Conservation (phyloP, 2,113 vertebrate genomes). For the Brevimyrus niger region DNA sequence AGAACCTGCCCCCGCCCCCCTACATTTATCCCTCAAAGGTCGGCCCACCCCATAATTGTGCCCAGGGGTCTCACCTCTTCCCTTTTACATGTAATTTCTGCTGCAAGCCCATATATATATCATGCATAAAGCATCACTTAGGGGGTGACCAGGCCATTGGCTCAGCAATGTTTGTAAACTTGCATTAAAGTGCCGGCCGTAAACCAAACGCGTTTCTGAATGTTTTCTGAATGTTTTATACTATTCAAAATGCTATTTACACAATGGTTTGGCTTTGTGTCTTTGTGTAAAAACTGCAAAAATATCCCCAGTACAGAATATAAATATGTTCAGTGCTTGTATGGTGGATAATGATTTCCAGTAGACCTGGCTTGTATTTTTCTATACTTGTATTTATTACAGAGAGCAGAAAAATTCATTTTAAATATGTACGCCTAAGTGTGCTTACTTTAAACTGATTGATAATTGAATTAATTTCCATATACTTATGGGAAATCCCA, state of each 20-base stretch:
- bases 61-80: neutral
- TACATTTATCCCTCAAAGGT: neutral
- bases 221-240: neutral
- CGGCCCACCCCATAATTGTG: neutral
- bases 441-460: neutral
- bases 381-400: neutral
- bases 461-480: neutral
- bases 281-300: neutral
- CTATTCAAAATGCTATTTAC: neutral
- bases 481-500: neutral
- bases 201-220: neutral
- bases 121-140: conserved; percentile 3
- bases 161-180: neutral
- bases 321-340: neutral
- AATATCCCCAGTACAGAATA: neutral
- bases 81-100: neutral
- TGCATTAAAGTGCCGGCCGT: neutral
- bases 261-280: neutral
- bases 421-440: neutral
- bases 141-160: neutral
- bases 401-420: neutral
- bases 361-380: neutral
- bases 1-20: neutral
- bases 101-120: neutral
- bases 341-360: neutral